Conservation (phyloP, 2,888 invertebrate genomes). For the Hirtodrosophila histrioides region DNA sequence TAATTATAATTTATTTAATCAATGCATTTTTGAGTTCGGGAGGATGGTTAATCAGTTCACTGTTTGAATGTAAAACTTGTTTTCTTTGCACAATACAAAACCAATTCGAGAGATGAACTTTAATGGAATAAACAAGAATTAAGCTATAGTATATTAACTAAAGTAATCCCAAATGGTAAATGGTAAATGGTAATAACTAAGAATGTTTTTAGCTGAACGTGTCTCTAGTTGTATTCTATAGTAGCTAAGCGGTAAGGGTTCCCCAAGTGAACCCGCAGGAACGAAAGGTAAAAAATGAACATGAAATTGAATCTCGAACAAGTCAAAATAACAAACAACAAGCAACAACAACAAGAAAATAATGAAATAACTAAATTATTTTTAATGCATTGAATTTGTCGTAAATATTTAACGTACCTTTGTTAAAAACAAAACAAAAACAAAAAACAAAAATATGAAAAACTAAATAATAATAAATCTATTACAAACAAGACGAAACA, state of each 20-base stretch:
- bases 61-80: slow-evolving; percentile 21
- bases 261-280: slow-evolving; percentile 52
- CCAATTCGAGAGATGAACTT: slow-evolving; percentile 11
- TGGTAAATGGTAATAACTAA: slow-evolving; percentile 55
- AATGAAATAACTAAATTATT: slow-evolving; percentile 65
- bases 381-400: slow-evolving; percentile 78
- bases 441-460: slow-evolving; percentile 20
- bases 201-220: slow-evolving; percentile 76
- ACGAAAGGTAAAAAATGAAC: slow-evolving; percentile 51
- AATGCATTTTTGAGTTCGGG: slow-evolving; percentile 19
- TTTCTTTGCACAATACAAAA: slow-evolving; percentile 49
- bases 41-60: slow-evolving; percentile 13
- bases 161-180: slow-evolving; percentile 25
- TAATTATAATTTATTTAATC: neutral
- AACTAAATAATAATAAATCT: slow-evolving; percentile 51
- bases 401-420: slow-evolving; percentile 80
- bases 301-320: slow-evolving; percentile 31
- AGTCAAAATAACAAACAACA: slow-evolving; percentile 18
- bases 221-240: slow-evolving; percentile 70
- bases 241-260: slow-evolving; percentile 65
- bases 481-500: slow-evolving; percentile 58
- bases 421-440: slow-evolving; percentile 75
- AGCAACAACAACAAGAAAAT: slow-evolving; percentile 20
- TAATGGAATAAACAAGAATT: slow-evolving; percentile 10
- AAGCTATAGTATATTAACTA: slow-evolving; percentile 43